These are phyloP conservation scores for Ophion obscuratus DNA, from an alignment of 2,888 invertebrate species.

Conservation along the genomic window DNA sequence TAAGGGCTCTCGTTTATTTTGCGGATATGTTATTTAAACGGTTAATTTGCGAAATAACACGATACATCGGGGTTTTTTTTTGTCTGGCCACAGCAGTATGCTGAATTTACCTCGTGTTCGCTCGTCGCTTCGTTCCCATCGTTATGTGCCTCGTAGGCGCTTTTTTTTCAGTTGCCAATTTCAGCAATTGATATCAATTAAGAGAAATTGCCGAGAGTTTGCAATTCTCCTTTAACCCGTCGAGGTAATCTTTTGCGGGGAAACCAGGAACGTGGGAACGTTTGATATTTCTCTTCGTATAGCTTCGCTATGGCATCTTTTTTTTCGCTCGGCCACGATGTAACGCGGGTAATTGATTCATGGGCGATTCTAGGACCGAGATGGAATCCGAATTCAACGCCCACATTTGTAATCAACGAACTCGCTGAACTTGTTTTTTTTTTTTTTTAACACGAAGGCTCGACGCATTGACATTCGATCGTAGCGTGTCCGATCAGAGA, in stretches of 20 bases:
- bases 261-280: slow-evolving; percentile 7
- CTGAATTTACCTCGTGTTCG: slow-evolving; percentile 27
- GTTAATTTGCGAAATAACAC: slow-evolving; percentile 31
- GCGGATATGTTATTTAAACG: slow-evolving; percentile 47
- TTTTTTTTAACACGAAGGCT: not conserved
- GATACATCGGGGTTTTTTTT: slow-evolving; percentile 10
- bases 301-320: not conserved
- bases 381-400: slow-evolving; percentile 37
- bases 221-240: slow-evolving; percentile 25
- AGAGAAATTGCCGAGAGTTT: slow-evolving; percentile 54
- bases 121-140: not conserved
- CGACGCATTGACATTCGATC: slow-evolving; percentile 5
- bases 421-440: slow-evolving; percentile 4
- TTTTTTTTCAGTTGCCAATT: slow-evolving; percentile 50
- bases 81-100: slow-evolving; percentile 12
- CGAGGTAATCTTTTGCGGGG: slow-evolving; percentile 45
- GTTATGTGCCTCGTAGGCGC: slow-evolving; percentile 20
- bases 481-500: not conserved
- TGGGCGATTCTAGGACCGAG: slow-evolving; percentile 11
- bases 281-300: not conserved
- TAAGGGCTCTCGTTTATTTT: slow-evolving; percentile 43
- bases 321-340: not conserved
- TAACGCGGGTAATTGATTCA: slow-evolving; percentile 23
- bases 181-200: slow-evolving; percentile 66
- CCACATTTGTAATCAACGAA: slow-evolving; percentile 37